Base-by-base conservation (phyloP, 2,113 vertebrate genomes). In the Choloepus hoffmanni region DNA sequence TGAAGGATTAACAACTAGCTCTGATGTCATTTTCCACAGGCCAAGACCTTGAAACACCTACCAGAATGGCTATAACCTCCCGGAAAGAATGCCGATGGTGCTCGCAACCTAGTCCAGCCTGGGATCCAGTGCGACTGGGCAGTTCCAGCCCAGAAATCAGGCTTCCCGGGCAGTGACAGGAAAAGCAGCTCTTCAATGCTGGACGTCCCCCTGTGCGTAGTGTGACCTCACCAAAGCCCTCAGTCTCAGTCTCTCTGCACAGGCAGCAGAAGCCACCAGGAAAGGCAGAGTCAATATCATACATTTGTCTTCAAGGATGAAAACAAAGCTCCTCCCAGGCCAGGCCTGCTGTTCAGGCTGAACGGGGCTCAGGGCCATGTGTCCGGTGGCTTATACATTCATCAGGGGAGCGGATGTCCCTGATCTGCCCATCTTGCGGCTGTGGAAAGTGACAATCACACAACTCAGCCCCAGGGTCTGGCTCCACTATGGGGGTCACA, bases 241-340 rank as follows among this genome's bases (percentile, higher is more conserved):
- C 28, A 2, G 40, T 40, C 62, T 68, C 28, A 2, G 40, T 40
- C 8, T 10, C 30, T 83, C 2, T 58, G 16, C 76, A 65, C 24
- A 55, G 63, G 77, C 60, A 26, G 5, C 7, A 0, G 18, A 30
- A 43, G 82, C 67, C 40, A 3, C 15, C 1, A 26, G 53, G 33
- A n/a, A 62, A 62, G 5, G 43, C 9, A 1, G 48, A 36, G 60
- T 12, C 83, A 30, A 0, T 3, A 21, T 0, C 3, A 70, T 67
- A 18, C 11, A 0, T 43, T 63, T 24, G 55, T 58, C 70, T 85
- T 30, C 85, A 77, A 23, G 15, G 33, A 63, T 5, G 12, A 48
- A 65, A 55, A 94, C 5, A 1, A 8, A 26, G 65, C 0, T 40
- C 43, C 73, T 85, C 70, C 67, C 16, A 10, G 18, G 55, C 62